phyloP scores from a whole-genome alignment of 2,797 vertebrate genomes.

The Epinephelus awoara region DNA sequence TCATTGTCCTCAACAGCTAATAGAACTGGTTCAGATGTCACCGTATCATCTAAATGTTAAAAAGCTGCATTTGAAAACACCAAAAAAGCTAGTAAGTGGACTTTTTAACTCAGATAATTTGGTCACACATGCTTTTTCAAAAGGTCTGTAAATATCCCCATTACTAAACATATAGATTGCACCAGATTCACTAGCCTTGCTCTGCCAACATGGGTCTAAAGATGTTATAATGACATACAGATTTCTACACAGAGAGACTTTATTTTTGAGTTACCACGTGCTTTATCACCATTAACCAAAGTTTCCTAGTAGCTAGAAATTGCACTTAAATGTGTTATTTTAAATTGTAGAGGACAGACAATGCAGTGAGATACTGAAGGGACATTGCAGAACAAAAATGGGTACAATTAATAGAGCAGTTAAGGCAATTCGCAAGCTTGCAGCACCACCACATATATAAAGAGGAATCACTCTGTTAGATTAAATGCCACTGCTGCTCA shows the following conservation, averaged over 20 bases:
- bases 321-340: slow-evolving; percentile 1
- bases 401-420: background rate
- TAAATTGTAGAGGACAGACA: background rate
- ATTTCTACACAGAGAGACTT: background rate
- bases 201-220: background rate
- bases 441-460: background rate
- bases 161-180: background rate
- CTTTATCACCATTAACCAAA: background rate
- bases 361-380: background rate
- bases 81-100: background rate
- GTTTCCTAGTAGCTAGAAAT: background rate
- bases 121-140: background rate
- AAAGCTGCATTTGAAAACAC: background rate
- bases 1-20: background rate
- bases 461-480: background rate
- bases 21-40: background rate
- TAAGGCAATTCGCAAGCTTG: background rate
- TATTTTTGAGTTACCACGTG: background rate
- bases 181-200: background rate
- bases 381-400: slow-evolving; percentile 8
- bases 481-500: slow-evolving; percentile 3
- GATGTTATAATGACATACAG: background rate
- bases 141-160: background rate
- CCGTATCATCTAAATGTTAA: background rate
- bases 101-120: background rate